Evolutionary conservation across 2,113 vertebrate species (phyloP).

Genomic region (Ciconia boyciana): DNA sequence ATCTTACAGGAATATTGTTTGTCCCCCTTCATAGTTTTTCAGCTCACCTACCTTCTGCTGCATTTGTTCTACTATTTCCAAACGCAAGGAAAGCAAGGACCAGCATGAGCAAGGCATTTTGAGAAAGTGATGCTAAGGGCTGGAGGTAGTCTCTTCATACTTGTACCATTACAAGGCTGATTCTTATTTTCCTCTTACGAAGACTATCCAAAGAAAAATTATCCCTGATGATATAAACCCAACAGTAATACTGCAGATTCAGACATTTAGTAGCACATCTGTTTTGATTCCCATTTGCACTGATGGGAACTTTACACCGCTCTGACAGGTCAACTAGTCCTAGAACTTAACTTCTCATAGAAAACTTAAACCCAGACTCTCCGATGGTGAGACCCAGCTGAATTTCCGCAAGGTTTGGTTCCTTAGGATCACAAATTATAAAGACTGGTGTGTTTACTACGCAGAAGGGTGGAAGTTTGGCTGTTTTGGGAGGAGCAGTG

Average conservation of each 20-base stretch:
- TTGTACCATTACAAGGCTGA: background rate
- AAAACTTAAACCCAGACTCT: background rate
- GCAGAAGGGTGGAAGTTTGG: background rate
- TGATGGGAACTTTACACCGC: background rate
- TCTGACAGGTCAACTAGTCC: background rate
- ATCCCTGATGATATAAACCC: background rate
- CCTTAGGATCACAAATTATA: background rate
- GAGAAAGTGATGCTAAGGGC: background rate
- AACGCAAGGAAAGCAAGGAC: background rate
- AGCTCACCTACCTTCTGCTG: background rate
- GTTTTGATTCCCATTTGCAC: background rate
- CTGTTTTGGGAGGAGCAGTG: background rate
- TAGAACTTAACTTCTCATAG: background rate
- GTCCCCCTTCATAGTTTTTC: background rate
- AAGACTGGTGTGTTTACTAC: background rate
- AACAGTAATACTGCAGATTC: background rate
- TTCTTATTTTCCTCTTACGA: background rate
- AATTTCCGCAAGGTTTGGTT: background rate
- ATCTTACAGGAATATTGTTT: background rate
- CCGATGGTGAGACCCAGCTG: background rate
- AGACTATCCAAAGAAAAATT: background rate
- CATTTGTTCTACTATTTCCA: background rate
- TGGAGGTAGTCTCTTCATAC: background rate
- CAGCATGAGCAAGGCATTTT: background rate
- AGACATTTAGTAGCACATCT: background rate